Conservation (phyloP, 2,113 vertebrate species). For the Morone chrysops region DNA sequence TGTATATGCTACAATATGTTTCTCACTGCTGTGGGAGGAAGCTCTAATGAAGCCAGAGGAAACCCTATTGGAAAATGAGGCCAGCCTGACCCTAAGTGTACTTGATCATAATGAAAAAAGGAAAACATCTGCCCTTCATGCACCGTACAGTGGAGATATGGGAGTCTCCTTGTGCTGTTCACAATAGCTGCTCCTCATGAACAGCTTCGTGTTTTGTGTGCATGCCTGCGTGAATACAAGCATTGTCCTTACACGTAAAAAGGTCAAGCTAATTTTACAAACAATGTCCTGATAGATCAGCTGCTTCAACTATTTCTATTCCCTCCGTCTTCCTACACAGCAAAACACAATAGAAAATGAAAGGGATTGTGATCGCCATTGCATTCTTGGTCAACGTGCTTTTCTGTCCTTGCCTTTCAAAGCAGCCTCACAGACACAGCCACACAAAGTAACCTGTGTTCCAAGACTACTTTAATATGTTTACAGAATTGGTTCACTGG, state of each 20-base stretch:
- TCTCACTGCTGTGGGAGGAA: conserved; percentile 6
- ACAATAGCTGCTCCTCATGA: conserved; percentile 30
- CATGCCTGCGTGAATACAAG: neutral
- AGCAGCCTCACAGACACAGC: neutral
- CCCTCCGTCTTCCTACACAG: conserved; percentile 26
- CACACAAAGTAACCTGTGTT: conserved; percentile 13
- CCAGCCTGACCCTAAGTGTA: conserved; percentile 20
- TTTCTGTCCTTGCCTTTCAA: conserved; percentile 12
- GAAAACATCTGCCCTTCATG: conserved; percentile 3
- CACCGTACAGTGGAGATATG: neutral
- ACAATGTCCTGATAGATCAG: conserved; percentile 47
- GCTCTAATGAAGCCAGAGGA: conserved; percentile 22
- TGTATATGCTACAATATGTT: conserved; percentile 24
- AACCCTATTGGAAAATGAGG: conserved; percentile 33
- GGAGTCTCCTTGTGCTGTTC: conserved; percentile 11
- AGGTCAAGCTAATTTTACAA: conserved; percentile 56
- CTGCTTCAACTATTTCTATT: conserved; percentile 32
- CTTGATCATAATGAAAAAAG: conserved; percentile 15
- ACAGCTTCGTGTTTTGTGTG: conserved; percentile 14
- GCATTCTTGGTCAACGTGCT: conserved; percentile 13
- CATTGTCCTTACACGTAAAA: conserved; percentile 39
- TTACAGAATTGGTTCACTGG: neutral
- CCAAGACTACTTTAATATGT: conserved; percentile 5
- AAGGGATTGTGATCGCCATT: conserved; percentile 21
- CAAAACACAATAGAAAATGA: conserved; percentile 45